A percentile compares a stretch with the other conserved stretches of the same genome.
Conservation (phyloP, 2,888 invertebrate species). For the Priocnemis perturbator region DNA sequence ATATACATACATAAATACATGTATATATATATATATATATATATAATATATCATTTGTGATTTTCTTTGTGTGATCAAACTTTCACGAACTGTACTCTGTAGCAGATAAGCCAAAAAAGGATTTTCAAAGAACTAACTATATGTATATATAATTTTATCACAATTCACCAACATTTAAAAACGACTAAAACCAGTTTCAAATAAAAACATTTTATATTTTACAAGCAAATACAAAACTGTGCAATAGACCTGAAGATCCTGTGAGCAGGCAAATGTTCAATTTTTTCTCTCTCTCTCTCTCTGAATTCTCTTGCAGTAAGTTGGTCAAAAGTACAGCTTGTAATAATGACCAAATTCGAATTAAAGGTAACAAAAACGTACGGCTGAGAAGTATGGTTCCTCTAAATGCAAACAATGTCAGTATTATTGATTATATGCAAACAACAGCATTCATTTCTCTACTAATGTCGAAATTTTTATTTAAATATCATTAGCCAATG, state of each 20-base stretch:
- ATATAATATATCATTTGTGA: slow-evolving; percentile 8
- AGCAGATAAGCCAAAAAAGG: too few species aligned
- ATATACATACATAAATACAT: slow-evolving; percentile 12
- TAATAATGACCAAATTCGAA: slow-evolving; percentile 46
- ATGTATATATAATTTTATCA: slow-evolving; percentile 2
- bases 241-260: slow-evolving; percentile 26
- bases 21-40: slow-evolving; percentile 1
- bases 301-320: neutral
- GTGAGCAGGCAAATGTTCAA: slow-evolving; percentile 30
- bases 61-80: neutral
- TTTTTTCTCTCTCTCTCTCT: neutral
- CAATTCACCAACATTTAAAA: slow-evolving; percentile 3
- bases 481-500: slow-evolving; percentile 58
- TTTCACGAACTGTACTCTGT: too few species aligned
- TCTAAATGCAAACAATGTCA: slow-evolving; percentile 38
- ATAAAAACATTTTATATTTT: slow-evolving; percentile 31
- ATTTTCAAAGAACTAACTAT: too few species aligned
- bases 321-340: slow-evolving; percentile 21
- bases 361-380: slow-evolving; percentile 29
- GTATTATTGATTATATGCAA: slow-evolving; percentile 44
- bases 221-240: slow-evolving; percentile 40
- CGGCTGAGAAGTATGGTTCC: slow-evolving; percentile 23
- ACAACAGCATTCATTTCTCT: slow-evolving; percentile 53
- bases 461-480: slow-evolving; percentile 61
- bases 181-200: slow-evolving; percentile 5